phyloP scores from a whole-genome alignment of 2,797 vertebrate species.

The Tapera naevia region DNA sequence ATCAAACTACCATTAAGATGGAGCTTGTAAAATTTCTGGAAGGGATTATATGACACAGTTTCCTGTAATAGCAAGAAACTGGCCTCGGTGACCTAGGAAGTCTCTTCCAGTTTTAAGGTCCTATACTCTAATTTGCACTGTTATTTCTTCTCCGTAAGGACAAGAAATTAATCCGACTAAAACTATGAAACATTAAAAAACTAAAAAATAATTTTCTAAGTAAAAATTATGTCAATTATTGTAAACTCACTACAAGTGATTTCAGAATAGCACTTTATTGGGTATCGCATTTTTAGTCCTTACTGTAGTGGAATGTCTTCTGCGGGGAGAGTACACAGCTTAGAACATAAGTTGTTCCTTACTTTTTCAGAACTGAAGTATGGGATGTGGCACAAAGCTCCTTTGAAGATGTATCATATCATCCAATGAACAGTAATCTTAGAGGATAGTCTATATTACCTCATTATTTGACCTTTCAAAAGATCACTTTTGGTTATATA shows the following conservation, averaged over 20 bases:
- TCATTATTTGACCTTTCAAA: neutral
- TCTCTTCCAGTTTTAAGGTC: constrained; percentile 10
- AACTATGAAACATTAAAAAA: neutral
- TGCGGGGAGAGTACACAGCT: neutral
- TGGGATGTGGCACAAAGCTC: neutral
- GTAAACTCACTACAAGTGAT: neutral
- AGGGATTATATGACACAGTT: constrained; percentile 55
- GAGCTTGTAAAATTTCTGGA: constrained; percentile 36
- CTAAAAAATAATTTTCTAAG: neutral
- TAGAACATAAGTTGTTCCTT: neutral
- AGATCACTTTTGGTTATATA: neutral
- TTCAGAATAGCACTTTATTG: neutral
- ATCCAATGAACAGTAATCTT: neutral
- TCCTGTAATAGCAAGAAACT: constrained; percentile 60
- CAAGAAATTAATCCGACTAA: neutral
- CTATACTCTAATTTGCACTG: neutral
- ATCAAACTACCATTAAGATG: constrained; percentile 42
- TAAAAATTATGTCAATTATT: neutral
- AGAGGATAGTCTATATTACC: neutral
- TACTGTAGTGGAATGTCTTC: neutral
- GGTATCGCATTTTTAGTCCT: neutral
- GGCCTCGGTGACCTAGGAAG: constrained; percentile 2
- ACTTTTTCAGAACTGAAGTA: neutral
- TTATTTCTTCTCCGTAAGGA: neutral
- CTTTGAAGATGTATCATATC: neutral